Conservation (phyloP, 2,797 vertebrate species). For the Hephaestus fuliginosus region DNA sequence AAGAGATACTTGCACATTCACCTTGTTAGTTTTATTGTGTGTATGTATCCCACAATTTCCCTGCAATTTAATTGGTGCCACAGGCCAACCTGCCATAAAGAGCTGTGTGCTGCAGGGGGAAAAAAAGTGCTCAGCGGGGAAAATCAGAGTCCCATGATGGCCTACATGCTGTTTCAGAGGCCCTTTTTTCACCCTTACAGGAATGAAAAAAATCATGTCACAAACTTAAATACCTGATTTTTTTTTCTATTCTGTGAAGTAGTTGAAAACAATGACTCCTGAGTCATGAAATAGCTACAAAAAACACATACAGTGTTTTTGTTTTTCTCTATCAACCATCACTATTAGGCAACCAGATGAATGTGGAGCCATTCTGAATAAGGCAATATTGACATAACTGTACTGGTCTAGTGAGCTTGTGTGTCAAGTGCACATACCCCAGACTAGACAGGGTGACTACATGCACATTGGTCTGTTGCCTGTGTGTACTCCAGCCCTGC, state of each 20-base stretch:
- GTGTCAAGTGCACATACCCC: constrained; percentile 60
- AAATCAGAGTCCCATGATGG: not conserved
- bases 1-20: not conserved
- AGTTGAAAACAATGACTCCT: not conserved
- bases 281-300: not conserved
- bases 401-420: constrained; percentile 69
- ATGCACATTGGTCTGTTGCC: constrained; percentile 48
- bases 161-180: constrained; percentile 8
- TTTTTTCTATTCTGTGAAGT: not conserved
- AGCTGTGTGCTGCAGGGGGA: not conserved
- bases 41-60: not conserved
- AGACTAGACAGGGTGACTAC: constrained; percentile 61
- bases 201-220: not conserved
- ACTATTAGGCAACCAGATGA: constrained; percentile 59
- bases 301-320: constrained; percentile 28
- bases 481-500: constrained; percentile 42
- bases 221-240: not conserved
- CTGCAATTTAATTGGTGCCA: constrained; percentile 4
- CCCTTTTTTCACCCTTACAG: constrained; percentile 9
- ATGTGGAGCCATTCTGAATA: constrained; percentile 60
- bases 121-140: not conserved
- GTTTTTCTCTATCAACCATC: constrained; percentile 43
- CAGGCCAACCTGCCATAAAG: not conserved
- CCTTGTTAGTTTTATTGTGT: no score
- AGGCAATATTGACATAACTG: constrained; percentile 78